Evolutionary conservation across 2,797 vertebrate genomes (phyloP).

Genomic region (Synanceia verrucosa): DNA sequence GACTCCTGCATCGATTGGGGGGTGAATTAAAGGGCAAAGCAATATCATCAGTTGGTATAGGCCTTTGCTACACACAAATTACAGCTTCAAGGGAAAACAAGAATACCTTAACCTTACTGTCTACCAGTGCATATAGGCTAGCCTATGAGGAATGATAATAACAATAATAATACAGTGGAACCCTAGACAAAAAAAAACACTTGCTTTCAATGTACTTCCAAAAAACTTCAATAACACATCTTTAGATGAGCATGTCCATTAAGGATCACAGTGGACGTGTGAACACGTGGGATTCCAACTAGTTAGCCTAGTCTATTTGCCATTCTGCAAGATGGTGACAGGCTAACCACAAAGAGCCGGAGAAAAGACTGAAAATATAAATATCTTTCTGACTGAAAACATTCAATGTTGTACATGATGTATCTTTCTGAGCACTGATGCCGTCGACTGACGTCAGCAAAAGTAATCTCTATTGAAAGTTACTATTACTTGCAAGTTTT

Average conservation of each 20-base stretch:
- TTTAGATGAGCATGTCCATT: slow-evolving; percentile 69
- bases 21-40: slow-evolving; percentile 84
- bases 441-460: too few relatives aligned
- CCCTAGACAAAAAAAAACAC: slow-evolving; percentile 66
- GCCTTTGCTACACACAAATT: slow-evolving; percentile 80
- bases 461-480: neutral
- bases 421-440: neutral
- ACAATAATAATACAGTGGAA: slow-evolving; percentile 71
- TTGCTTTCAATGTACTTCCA: slow-evolving; percentile 67
- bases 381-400: neutral
- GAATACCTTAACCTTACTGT: slow-evolving; percentile 78
- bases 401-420: neutral
- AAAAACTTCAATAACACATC: slow-evolving; percentile 69
- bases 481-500: neutral
- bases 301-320: slow-evolving; percentile 50
- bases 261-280: slow-evolving; percentile 54
- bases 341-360: slow-evolving; percentile 26
- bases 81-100: slow-evolving; percentile 80
- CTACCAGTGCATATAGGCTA: slow-evolving; percentile 71
- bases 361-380: slow-evolving; percentile 13
- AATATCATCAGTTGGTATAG: slow-evolving; percentile 83
- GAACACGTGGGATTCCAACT: slow-evolving; percentile 73
- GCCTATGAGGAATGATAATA: slow-evolving; percentile 76
- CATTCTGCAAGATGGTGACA: slow-evolving; percentile 41
- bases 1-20: slow-evolving; percentile 83